Conservation (phyloP, 1,140 invertebrate genomes). For the Polyergus mexicanus region DNA sequence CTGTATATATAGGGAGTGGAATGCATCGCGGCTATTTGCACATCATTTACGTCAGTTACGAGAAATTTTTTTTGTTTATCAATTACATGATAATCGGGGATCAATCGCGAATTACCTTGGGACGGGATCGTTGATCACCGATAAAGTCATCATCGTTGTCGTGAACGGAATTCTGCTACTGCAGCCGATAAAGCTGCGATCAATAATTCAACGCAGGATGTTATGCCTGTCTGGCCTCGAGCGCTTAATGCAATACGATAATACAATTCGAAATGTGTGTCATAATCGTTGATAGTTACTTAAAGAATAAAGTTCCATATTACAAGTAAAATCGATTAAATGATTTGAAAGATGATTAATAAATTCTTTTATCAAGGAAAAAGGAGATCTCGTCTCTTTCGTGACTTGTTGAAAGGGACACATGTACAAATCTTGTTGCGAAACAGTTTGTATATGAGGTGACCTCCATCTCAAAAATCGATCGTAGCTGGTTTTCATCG, state of each 20-base stretch:
- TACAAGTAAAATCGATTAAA: background rate
- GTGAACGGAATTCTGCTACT: conserved; percentile 22
- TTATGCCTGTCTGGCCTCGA: conserved; percentile 51
- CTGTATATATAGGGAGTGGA: background rate
- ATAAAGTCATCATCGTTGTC: conserved; percentile 53
- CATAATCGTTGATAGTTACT: conserved; percentile 29
- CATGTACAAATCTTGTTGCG: background rate
- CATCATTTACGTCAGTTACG: background rate
- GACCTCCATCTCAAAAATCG: conserved; percentile 49
- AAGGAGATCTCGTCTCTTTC: too few relatives aligned
- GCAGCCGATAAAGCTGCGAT: conserved; percentile 64
- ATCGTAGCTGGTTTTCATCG: conserved; percentile 2
- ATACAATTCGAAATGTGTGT: conserved; percentile 49
- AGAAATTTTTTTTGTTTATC: conserved; percentile 26
- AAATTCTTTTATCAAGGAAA: too few relatives aligned
- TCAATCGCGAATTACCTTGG: conserved; percentile 5
- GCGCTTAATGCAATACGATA: conserved; percentile 53
- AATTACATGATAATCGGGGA: background rate
- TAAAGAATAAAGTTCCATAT: background rate
- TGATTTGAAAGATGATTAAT: background rate
- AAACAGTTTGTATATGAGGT: conserved; percentile 18
- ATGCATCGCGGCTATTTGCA: background rate
- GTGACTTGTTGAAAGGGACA: too few relatives aligned
- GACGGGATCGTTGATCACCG: conserved; percentile 38
- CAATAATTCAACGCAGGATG: conserved; percentile 72